These are phyloP conservation scores for Lasiurus cinereus DNA, from an alignment of 2,113 vertebrate genomes.

Conservation along the genomic window DNA sequence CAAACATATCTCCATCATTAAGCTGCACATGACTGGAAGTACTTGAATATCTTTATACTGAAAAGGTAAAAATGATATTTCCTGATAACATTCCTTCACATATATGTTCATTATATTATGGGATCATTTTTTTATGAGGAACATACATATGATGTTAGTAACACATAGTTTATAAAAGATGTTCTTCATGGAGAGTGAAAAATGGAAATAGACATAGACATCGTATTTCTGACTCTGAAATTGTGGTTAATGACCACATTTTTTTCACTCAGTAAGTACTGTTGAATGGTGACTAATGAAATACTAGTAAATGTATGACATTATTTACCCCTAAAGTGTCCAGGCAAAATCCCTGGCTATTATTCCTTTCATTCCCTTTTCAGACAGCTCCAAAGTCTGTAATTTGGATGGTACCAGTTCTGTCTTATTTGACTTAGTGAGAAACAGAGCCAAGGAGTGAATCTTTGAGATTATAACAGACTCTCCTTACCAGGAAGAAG, in stretches of 20 bases:
- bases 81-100: not conserved
- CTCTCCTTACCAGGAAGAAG: not conserved
- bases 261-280: constrained; percentile 7
- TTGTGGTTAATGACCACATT: not conserved
- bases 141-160: not conserved
- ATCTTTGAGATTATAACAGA: not conserved
- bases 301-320: not conserved
- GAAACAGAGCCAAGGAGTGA: not conserved
- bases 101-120: not conserved
- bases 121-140: not conserved
- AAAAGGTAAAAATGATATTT: not conserved
- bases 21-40: not conserved
- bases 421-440: not conserved
- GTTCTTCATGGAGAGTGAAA: not conserved
- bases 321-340: not conserved
- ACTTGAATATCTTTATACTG: not conserved
- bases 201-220: not conserved
- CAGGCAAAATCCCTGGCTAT: not conserved
- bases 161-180: not conserved
- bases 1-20: not conserved
- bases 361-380: not conserved
- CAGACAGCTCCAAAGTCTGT: not conserved
- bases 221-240: constrained; percentile 17
- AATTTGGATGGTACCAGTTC: not conserved
- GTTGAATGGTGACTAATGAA: not conserved